These are phyloP conservation scores for Xenopus tropicalis DNA, from an alignment of 2,113 vertebrate species.

Conservation along the genomic window DNA sequence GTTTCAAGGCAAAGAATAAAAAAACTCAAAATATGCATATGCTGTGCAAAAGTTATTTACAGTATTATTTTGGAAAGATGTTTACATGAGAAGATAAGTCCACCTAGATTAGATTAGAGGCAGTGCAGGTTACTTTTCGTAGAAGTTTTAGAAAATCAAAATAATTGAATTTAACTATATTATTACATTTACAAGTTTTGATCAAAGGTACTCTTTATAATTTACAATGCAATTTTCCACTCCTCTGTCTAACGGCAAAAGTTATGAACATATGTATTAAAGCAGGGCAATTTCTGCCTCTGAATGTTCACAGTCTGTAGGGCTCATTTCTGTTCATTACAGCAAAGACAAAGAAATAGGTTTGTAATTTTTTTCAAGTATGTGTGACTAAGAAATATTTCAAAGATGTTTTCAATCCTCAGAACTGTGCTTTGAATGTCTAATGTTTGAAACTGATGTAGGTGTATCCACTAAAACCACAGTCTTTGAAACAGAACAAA, in stretches of 20 bases:
- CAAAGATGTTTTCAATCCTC: conserved; percentile 27
- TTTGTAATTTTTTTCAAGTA: conserved; percentile 29
- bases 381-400: conserved; percentile 26
- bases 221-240: not conserved
- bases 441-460: conserved; percentile 40
- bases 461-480: conserved; percentile 20
- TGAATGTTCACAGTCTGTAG: conserved; percentile 14
- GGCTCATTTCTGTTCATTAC: conserved; percentile 37
- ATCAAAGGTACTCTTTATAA: not conserved
- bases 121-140: not conserved
- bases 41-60: too few relatives aligned
- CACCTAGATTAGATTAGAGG: not conserved
- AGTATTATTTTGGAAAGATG: not conserved
- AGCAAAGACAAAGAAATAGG: conserved; percentile 19
- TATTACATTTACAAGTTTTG: not conserved
- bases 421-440: conserved; percentile 26
- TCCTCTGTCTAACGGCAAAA: not conserved
- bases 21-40: not conserved
- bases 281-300: conserved; percentile 22
- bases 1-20: too few relatives aligned
- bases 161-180: not conserved
- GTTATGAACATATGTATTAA: not conserved
- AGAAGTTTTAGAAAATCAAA: not conserved
- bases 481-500: conserved; percentile 37
- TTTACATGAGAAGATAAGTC: not conserved